These are phyloP conservation scores for Todiramphus chloris DNA, from an alignment of 2,113 vertebrate species.

Conservation along the genomic window DNA sequence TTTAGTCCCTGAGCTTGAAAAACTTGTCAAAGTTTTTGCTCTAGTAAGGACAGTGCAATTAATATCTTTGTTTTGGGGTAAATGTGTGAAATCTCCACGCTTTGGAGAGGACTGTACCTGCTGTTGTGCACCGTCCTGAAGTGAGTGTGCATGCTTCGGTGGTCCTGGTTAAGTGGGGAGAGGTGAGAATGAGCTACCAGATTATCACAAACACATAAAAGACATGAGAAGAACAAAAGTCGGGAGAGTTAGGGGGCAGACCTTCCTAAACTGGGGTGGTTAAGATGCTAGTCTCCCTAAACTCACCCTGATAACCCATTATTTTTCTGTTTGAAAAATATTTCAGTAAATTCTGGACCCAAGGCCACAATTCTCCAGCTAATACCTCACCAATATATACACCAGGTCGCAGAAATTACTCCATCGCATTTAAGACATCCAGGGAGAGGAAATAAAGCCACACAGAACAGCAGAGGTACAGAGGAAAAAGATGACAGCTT, in stretches of 20 bases:
- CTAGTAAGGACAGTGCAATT: not conserved
- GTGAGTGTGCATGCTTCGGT: accelerated
- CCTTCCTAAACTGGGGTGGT: not conserved
- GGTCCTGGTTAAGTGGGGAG: not conserved
- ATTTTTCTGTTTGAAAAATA: not conserved
- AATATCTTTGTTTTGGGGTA: accelerated
- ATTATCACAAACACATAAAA: not conserved
- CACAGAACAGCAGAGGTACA: accelerated
- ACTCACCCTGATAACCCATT: not conserved
- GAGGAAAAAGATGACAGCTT: not conserved
- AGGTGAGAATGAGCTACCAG: not conserved
- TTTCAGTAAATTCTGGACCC: not conserved
- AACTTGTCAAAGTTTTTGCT: not conserved
- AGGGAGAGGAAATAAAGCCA: not conserved
- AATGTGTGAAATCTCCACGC: not conserved
- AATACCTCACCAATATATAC: not conserved
- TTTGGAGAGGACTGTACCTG: accelerated
- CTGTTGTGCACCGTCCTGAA: not conserved
- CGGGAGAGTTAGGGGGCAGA: too few relatives aligned
- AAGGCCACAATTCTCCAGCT: not conserved
- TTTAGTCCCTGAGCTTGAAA: not conserved
- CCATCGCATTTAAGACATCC: not conserved
- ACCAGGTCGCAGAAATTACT: accelerated
- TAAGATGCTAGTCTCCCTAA: not conserved
- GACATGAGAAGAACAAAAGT: not conserved